Evolutionary conservation across 1,140 invertebrate species (phyloP).

Genomic region (Aporrectodea caliginosa): DNA sequence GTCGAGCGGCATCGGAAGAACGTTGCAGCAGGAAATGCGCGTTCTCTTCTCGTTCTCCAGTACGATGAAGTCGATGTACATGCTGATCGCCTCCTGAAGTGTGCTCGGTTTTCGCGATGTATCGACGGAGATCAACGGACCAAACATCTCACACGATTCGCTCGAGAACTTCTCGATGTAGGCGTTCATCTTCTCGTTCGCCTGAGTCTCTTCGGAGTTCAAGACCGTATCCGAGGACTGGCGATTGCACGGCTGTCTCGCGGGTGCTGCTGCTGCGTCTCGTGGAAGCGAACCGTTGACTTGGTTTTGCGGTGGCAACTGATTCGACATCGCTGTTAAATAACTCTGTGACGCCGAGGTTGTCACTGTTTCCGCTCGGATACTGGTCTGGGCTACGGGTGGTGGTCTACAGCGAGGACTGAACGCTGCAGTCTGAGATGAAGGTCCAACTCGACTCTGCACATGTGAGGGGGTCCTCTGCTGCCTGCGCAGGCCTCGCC

Average conservation of each 20-base stretch:
- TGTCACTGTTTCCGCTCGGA: too few relatives aligned
- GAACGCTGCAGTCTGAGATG: neutral
- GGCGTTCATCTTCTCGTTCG: neutral
- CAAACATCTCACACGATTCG: neutral
- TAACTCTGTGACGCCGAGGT: too few relatives aligned
- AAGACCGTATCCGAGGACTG: neutral
- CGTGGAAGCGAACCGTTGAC: neutral
- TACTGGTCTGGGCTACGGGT: neutral
- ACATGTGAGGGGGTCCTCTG: too few relatives aligned
- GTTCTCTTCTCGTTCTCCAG: constrained; percentile 29
- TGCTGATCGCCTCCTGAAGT: constrained; percentile 25
- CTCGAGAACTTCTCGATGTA: neutral
- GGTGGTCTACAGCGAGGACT: neutral
- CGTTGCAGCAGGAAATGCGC: constrained; percentile 20
- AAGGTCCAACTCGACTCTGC: neutral
- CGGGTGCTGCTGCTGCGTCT: neutral
- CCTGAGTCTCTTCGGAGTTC: neutral
- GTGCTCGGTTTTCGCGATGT: constrained; percentile 18
- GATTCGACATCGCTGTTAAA: neutral
- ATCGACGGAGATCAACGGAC: constrained; percentile 6
- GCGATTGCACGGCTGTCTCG: too few relatives aligned
- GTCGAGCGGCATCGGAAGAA: constrained; percentile 8
- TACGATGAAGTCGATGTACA: constrained; percentile 29
- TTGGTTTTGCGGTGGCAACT: neutral
- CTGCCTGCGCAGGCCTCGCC: neutral